These are phyloP conservation scores for Echinometra lucunter DNA, from an alignment of 53 echinoderm and acorn worm species.

Conservation along the genomic window DNA sequence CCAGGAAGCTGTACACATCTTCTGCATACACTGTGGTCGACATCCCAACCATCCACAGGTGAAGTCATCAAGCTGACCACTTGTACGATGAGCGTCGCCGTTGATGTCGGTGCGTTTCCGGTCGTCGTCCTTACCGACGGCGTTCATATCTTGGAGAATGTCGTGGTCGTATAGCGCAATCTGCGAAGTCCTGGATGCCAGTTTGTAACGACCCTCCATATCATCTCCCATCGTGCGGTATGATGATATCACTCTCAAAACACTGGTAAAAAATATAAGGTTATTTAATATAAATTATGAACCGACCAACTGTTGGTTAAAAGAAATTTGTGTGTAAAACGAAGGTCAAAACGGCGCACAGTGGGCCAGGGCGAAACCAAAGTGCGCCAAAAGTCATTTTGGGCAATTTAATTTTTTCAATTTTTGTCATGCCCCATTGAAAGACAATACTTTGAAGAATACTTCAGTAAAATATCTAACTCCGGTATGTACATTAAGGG, in stretches of 20 bases:
- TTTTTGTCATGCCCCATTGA: too few species aligned
- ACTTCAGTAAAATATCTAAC: too few species aligned
- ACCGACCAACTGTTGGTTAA: too few species aligned
- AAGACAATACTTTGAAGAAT: too few species aligned
- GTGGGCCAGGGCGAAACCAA: too few species aligned
- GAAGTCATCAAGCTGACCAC: neutral
- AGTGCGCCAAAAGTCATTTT: too few species aligned
- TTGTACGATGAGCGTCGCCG: neutral
- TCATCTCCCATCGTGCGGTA: neutral
- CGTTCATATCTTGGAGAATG: neutral
- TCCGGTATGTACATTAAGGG: too few species aligned
- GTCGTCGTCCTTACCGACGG: neutral
- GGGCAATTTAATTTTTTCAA: too few species aligned
- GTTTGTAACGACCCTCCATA: neutral
- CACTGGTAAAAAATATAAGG: too few species aligned
- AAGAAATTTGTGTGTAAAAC: too few species aligned
- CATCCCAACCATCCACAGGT: slow-evolving; percentile 74
- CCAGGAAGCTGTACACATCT: slow-evolving; percentile 71
- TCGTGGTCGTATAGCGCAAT: slow-evolving; percentile 16
- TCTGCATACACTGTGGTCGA: slow-evolving; percentile 68
- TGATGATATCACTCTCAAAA: neutral
- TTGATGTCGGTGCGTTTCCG: neutral
- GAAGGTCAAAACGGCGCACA: too few species aligned
- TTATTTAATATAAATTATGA: too few species aligned
- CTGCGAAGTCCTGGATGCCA: neutral